Evolutionary conservation across 2,113 vertebrate genomes (phyloP).

Genomic region (Argyrosomus japonicus): DNA sequence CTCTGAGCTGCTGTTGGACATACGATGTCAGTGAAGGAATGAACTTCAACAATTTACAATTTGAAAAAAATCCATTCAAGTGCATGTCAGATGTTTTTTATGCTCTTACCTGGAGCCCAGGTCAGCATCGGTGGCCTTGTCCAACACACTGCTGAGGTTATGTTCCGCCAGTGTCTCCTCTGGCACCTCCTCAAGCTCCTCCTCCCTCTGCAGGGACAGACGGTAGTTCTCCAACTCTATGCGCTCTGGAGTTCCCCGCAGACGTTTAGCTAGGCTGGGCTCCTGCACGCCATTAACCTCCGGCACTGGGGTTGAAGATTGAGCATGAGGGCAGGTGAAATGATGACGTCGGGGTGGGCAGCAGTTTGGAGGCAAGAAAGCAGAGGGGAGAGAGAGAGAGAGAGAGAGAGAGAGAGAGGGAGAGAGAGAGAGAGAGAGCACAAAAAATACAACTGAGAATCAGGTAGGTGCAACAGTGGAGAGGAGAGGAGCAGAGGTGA

Average conservation of each 20-base stretch:
- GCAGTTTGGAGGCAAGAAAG: conserved; percentile 8
- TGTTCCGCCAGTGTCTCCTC: conserved; percentile 97
- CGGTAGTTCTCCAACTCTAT: conserved; percentile 99
- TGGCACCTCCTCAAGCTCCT: conserved; percentile 95
- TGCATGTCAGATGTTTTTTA: too few species aligned
- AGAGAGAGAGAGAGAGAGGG: conserved; percentile 30
- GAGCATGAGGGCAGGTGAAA: not conserved
- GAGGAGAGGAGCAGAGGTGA: not conserved
- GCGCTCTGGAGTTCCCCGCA: conserved; percentile 93
- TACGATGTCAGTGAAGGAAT: not conserved
- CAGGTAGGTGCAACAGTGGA: not conserved
- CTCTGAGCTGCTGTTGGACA: conserved; percentile 91
- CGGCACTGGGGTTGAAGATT: conserved; percentile 76
- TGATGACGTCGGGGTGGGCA: not conserved
- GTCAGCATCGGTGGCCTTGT: conserved; percentile 89
- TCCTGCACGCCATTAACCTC: conserved; percentile 92
- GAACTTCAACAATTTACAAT: too few species aligned
- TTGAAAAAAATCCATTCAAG: too few species aligned
- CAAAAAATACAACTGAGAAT: conserved; percentile 27
- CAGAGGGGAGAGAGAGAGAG: conserved; percentile 19
- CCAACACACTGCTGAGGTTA: conserved; percentile 95
- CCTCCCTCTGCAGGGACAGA: conserved; percentile 89
- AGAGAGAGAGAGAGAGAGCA: conserved; percentile 27
- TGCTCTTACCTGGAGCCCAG: conserved; percentile 90
- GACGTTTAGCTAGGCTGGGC: conserved; percentile 90